These are phyloP conservation scores for Uromys caudimaculatus DNA, from an alignment of 2,797 vertebrate genomes.

Conservation along the genomic window DNA sequence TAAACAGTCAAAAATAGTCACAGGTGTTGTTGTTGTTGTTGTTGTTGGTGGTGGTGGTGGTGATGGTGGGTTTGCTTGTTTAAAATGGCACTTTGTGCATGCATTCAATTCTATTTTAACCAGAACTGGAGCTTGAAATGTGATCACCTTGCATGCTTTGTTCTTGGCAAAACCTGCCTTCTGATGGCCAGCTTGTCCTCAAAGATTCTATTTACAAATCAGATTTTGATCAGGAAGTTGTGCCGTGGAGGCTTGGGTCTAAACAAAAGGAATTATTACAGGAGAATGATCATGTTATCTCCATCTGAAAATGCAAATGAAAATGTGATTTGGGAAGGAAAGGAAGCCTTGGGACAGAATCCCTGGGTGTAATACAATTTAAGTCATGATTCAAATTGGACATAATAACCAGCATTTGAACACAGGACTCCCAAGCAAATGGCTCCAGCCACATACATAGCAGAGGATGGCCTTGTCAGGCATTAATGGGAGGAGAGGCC, in stretches of 20 bases:
- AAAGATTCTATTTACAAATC: constrained; percentile 37
- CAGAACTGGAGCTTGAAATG: constrained; percentile 81
- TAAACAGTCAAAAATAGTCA: constrained; percentile 16
- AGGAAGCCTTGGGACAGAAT: constrained; percentile 54
- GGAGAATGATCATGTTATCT: constrained; percentile 32
- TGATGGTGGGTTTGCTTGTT: constrained; percentile 58
- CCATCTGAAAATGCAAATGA: neutral
- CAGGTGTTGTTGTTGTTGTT: constrained; percentile 71
- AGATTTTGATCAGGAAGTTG: constrained; percentile 80
- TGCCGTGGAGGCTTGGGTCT: constrained; percentile 78
- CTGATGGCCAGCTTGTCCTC: constrained; percentile 60
- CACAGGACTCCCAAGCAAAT: neutral
- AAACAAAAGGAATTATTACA: constrained; percentile 75
- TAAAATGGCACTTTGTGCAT: constrained; percentile 71
- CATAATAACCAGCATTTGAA: constrained; percentile 17
- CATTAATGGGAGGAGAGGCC: too few species aligned
- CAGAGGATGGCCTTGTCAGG: neutral
- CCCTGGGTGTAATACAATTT: neutral
- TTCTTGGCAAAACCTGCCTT: constrained; percentile 57
- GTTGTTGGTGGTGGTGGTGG: constrained; percentile 51
- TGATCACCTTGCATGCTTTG: constrained; percentile 66
- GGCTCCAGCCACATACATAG: too few species aligned
- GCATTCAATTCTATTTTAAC: constrained; percentile 79
- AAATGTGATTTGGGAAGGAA: constrained; percentile 61
- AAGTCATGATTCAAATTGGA: constrained; percentile 40